Conservation (phyloP, 2,113 vertebrate species). For the Bubalus kerabau region DNA sequence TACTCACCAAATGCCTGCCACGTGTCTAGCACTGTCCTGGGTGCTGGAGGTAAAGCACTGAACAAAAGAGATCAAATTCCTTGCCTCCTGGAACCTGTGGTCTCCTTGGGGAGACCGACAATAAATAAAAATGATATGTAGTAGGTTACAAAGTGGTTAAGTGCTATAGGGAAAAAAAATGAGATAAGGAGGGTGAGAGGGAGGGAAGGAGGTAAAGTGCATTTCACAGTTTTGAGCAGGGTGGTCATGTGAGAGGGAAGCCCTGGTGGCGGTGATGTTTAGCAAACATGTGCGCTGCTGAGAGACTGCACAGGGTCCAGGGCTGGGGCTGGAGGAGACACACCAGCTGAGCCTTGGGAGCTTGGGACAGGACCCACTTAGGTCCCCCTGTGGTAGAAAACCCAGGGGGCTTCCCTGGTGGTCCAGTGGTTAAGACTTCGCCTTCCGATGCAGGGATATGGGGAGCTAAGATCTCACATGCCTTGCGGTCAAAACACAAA, state of each 20-base stretch:
- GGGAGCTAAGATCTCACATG: neutral
- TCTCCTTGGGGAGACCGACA: neutral
- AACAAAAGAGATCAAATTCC: neutral
- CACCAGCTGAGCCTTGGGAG: neutral
- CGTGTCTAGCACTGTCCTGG: neutral
- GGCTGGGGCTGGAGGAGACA: neutral
- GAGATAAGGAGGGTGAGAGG: neutral
- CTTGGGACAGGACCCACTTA: neutral
- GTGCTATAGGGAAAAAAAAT: neutral
- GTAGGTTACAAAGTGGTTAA: neutral
- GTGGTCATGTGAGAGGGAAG: neutral
- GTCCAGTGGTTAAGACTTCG: neutral
- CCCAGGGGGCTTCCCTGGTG: neutral
- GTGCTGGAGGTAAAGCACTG: neutral
- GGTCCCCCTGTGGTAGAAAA: neutral
- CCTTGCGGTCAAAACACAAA: neutral
- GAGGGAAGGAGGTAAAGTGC: no score
- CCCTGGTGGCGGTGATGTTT: neutral
- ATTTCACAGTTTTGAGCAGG: neutral
- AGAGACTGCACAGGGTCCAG: neutral
- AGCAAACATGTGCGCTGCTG: accelerated
- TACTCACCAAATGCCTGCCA: neutral
- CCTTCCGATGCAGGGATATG: neutral
- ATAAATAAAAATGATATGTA: neutral
- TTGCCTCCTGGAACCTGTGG: neutral